Base-by-base conservation (phyloP, 2,888 invertebrate species). In the Microctonus brassicae region DNA sequence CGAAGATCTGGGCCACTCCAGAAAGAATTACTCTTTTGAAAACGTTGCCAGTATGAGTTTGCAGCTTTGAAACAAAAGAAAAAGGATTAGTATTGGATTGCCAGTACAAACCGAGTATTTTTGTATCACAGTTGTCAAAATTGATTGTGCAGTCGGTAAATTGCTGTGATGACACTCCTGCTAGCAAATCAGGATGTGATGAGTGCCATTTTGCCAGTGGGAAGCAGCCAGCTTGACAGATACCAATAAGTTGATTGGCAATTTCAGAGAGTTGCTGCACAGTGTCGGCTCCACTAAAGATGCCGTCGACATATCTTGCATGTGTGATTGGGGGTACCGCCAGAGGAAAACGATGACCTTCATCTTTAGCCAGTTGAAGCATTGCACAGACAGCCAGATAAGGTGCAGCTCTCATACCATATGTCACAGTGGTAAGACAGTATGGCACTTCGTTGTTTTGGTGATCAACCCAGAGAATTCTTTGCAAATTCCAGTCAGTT, bases 291-390 rank as follows among this genome's bases (percentile, higher is more conserved):
- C 76, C 73, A 1, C 62, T 70, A 11, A 60, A 58, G 0, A 68
- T 65, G 24, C 74, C 75, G 22, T 72, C 75, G 13, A 29, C 29
- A 7, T 5, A 29, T 3, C 29, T 4, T 5, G 7, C 36, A 1
- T 36, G 4, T 0, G 29, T 63, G 1, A 76, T 2, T 3, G 68
- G 26, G 2, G 24, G 1, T 2, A 60, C 53, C 3, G 73, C 74
- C 9, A 72, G 58, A 11, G 75, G 73, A n/a, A 55, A 70, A 22
- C 60, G 29, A 6, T 65, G n/a, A 10, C 75, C 75, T 17, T 73
- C 65, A n/a, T 75, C 75, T 22, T 72, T 52, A 1, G 57, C 64
- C 0, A 70, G 62, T 22, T 75, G 73, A 10, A 63, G 55, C 34
- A 74, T 26, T 2, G 34, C 42, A 2, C 72, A 33, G 4, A 69